phyloP scores from a whole-genome alignment of 2,888 invertebrate genomes.

The Allacma fusca region DNA sequence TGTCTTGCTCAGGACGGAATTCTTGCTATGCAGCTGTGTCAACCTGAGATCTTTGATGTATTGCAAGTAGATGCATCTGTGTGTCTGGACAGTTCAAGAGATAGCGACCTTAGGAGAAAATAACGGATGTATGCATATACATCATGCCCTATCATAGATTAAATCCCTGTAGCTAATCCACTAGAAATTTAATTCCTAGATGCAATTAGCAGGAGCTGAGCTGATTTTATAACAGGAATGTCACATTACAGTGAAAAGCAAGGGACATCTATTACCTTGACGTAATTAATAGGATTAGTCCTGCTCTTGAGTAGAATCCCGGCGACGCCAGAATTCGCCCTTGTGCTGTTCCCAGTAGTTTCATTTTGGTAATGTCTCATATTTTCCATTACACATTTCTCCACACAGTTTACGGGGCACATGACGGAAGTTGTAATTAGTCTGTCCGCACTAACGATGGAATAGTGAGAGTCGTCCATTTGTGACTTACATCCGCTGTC shows the following conservation, averaged over 20 bases:
- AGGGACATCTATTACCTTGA: slow-evolving; percentile 29
- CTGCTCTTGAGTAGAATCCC: neutral
- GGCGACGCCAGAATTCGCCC: neutral
- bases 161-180: too few species aligned
- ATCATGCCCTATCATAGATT: too few species aligned
- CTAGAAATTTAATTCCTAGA: too few species aligned
- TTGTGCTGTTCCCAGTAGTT: neutral
- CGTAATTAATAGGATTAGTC: slow-evolving; percentile 30
- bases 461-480: slow-evolving; percentile 21
- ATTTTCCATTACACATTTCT: slow-evolving; percentile 11
- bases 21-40: slow-evolving; percentile 6
- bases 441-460: slow-evolving; percentile 40
- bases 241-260: neutral
- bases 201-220: too few species aligned
- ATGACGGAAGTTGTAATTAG: slow-evolving; percentile 40
- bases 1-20: slow-evolving; percentile 20
- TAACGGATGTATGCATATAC: neutral
- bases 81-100: neutral
- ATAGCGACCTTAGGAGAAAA: neutral
- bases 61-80: neutral
- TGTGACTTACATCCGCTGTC: neutral
- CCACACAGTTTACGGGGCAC: neutral
- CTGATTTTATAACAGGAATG: neutral
- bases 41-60: neutral
- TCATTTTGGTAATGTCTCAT: neutral